Base-by-base conservation (phyloP, 1,140 invertebrate genomes). In the Anastrepha ludens region DNA sequence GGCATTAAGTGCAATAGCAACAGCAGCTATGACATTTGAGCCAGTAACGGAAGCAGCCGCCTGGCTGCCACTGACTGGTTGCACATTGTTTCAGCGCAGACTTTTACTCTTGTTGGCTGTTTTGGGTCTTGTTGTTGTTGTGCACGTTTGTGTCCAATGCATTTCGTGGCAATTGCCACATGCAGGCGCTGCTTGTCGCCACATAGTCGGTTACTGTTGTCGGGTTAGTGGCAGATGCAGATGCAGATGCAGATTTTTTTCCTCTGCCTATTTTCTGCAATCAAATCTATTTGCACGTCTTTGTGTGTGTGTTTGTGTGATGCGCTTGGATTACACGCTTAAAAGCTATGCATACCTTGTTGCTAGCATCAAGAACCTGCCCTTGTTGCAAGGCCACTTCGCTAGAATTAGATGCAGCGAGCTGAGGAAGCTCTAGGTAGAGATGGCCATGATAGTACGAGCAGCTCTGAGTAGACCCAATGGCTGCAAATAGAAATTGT, bases 351-450 rank as follows among this genome's bases (percentile, higher is more conserved):
- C 17, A 62, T 62, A 62, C 13, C 60, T 62, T 62, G 60, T 9
- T 62, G 60, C 60, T 17, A 13, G 60, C n/a, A 17, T 62, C 60
- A 81, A 55, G 74, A 55, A 81, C 8, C 74, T 81, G 74, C 74
- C 74, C 74, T 81, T 81, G 74, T 81, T 81, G 74, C 74, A 81
- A 81, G 74, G 74, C 74, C 74, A 81, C 74, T 81, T 81, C 47
- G 74, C n/a, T 55, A 41, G 74, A 58, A 81, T 81, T 81, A 81
- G 74, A 20, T 81, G n/a, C 74, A 15, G 15, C 17, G 74, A 17
- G 8, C 41, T 81, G 74, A 81, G 74, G 44, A 44, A 47, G 44
- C 15, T 13, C 13, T 17, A 17, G 15, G 70, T 47, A 39, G 2
- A n/a, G 64, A 39, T 29, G 64, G 39, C 9, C 64, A 39, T 39